Evolutionary conservation across 1,140 invertebrate species (phyloP).

Genomic region (Rhopalosiphum padi): DNA sequence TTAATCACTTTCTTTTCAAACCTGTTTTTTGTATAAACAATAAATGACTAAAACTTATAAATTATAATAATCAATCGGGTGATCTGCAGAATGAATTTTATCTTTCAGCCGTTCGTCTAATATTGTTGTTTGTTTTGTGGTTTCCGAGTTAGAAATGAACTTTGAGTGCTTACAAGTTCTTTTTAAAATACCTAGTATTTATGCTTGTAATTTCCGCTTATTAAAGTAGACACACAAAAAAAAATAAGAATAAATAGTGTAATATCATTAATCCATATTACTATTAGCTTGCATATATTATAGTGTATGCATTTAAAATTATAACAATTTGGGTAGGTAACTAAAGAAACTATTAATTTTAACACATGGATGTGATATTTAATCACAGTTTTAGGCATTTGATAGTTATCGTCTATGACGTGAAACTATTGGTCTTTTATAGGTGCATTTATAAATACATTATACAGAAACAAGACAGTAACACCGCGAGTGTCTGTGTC

Average conservation of each 20-base stretch:
- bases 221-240: too few species aligned
- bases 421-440: neutral
- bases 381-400: too few species aligned
- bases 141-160: neutral
- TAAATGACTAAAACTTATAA: neutral
- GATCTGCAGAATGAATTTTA: neutral
- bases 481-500: neutral
- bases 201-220: neutral
- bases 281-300: too few species aligned
- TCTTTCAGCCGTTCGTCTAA: neutral
- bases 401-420: neutral
- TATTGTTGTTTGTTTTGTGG: neutral
- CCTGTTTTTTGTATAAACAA: neutral
- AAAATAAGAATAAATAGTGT: too few species aligned
- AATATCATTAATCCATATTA: too few species aligned
- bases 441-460: neutral
- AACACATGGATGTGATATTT: too few species aligned
- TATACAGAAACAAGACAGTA: neutral
- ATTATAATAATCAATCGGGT: neutral
- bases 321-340: too few species aligned
- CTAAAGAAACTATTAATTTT: too few species aligned
- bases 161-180: neutral
- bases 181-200: neutral
- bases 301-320: too few species aligned
- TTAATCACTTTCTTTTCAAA: neutral